Base-by-base conservation (phyloP, 2,113 vertebrate species). In the Melanotaenia duboulayi region DNA sequence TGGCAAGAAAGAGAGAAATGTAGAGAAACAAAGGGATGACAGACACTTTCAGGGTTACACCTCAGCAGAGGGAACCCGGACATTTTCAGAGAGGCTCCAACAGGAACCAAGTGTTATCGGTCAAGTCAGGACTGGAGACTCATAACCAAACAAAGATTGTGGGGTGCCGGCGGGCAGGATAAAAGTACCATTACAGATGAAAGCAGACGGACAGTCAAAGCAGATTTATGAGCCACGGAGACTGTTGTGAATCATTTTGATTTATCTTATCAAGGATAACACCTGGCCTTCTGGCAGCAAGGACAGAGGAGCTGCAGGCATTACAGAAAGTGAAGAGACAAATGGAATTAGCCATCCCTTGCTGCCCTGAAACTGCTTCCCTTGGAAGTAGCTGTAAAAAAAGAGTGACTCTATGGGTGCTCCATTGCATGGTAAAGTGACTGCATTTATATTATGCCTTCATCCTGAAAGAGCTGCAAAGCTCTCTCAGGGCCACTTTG, bases 251-350 rank as follows among this genome's bases (percentile, higher is more conserved):
- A 88, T 86, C 81, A 85, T 74, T 84, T 66, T 75, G 77, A 90
- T 89, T 86, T 63, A 85, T 89, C 82, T 88, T 86, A 84, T 88
- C 82, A 81, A 81, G 85, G 86, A 79, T 65, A 76, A 54, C 87
- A 89, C 84, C 84, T 88, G 84, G 79, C 82, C 84, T 84, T 83
- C 76, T 67, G 72, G 80, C 78, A 84, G 59, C 81, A 80, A 87
- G 86, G 89, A 90, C 86, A 81, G 57, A 73, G 44, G 65, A 76
- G 74, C 78, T 61, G 46, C 70, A 60, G 70, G 75, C 76, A 52
- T 68, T 68, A 82, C 75, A 81, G 73, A 61, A 77, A 80, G 57
- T 70, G 65, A 28, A 55, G 59, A 87, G 80, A 89, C 80, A 84
- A 87, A 89, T 89, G 78, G 80, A 83, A 74, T 76, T 77, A 78